Percentiles rank a stretch among this genome's conserved stretches.
Conservation (phyloP, 1,140 invertebrate genomes). For the Trinorchestia longiramus region DNA sequence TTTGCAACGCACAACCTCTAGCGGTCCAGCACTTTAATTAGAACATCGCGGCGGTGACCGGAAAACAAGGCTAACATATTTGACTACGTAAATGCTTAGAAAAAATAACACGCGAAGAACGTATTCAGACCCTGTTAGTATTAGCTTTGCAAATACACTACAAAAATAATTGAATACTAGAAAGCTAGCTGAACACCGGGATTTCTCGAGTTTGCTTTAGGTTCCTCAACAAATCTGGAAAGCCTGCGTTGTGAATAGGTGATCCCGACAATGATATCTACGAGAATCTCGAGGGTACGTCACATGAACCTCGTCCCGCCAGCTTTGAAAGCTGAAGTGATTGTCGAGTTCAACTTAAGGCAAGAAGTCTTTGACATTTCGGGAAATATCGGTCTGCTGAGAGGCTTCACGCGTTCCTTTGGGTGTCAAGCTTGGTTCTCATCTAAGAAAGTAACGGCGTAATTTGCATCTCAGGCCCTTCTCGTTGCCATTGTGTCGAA, state of each 20-base stretch:
- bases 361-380: constrained; percentile 18
- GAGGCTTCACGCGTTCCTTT: background rate
- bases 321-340: background rate
- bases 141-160: too few relatives aligned
- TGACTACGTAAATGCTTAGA: too few relatives aligned
- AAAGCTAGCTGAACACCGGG: too few relatives aligned
- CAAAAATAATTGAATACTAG: too few relatives aligned
- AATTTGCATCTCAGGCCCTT: background rate
- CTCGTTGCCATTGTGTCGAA: constrained; percentile 17
- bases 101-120: too few relatives aligned
- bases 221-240: background rate
- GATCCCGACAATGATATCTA: constrained; percentile 11
- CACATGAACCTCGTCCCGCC: background rate
- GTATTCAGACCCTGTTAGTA: too few relatives aligned
- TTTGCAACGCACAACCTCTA: too few relatives aligned
- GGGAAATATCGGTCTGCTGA: background rate
- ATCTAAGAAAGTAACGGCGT: constrained; percentile 42
- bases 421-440: constrained; percentile 9
- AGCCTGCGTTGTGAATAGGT: background rate
- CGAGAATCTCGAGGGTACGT: background rate
- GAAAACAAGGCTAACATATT: too few relatives aligned
- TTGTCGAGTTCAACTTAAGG: background rate
- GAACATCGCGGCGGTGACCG: too few relatives aligned
- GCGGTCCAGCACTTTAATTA: too few relatives aligned
- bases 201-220: too few relatives aligned